Evolutionary conservation across 2,113 vertebrate species (phyloP).

Genomic region (Channa maculata): DNA sequence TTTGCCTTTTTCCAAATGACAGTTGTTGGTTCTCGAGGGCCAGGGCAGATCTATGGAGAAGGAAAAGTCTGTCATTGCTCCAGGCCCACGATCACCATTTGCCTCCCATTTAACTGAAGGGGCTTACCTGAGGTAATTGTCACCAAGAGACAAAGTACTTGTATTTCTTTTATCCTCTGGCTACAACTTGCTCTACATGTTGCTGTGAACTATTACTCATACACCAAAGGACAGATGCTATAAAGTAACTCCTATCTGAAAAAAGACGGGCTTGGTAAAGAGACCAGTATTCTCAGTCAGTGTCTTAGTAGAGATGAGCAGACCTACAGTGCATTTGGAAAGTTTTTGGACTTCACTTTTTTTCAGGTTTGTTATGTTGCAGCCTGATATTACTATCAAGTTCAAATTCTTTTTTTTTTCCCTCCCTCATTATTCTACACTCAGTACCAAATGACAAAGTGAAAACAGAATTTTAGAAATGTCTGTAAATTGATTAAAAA

Average conservation of each 20-base stretch:
- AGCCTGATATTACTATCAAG: too few species aligned
- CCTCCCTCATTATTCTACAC: too few species aligned
- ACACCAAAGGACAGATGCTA: not conserved
- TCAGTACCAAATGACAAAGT: too few species aligned
- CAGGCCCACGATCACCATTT: conserved; percentile 19
- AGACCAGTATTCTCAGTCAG: too few species aligned
- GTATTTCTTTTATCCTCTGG: conserved; percentile 22
- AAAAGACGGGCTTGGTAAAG: too few species aligned
- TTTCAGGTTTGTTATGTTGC: too few species aligned
- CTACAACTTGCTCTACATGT: conserved; percentile 39
- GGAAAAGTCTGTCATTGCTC: conserved; percentile 2
- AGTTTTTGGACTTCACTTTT: too few species aligned
- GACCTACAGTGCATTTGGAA: too few species aligned
- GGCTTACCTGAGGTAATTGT: conserved; percentile 40
- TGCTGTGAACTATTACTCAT: conserved; percentile 5
- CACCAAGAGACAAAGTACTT: conserved; percentile 39
- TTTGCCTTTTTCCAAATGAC: too few species aligned
- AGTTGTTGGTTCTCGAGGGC: not conserved
- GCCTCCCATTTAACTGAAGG: not conserved
- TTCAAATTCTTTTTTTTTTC: too few species aligned
- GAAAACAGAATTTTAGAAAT: too few species aligned
- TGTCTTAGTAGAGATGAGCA: conserved; percentile 1
- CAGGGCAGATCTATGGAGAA: conserved; percentile 7
- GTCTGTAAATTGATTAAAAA: too few species aligned
- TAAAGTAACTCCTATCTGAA: not conserved